Evolutionary conservation across 2,888 invertebrate species (phyloP).

Genomic region (Archips xylosteana): DNA sequence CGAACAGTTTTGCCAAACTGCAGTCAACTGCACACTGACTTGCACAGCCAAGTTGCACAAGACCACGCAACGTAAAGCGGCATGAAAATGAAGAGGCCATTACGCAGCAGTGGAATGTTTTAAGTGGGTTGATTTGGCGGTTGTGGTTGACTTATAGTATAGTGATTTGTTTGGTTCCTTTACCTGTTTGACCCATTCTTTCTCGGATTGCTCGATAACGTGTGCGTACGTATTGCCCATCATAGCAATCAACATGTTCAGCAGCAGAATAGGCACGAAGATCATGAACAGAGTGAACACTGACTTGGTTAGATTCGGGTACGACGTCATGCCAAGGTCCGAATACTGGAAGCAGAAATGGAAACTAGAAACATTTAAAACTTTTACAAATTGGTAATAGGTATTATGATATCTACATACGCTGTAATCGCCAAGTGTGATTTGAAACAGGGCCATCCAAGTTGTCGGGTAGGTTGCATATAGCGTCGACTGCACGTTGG

Average conservation of each 20-base stretch:
- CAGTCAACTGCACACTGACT: too few relatives aligned
- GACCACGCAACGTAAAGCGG: too few relatives aligned
- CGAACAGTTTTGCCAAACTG: too few relatives aligned
- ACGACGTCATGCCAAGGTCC: conserved; percentile 95
- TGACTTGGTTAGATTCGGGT: conserved; percentile 96
- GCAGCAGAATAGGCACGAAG: conserved; percentile 96
- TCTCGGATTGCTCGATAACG: conserved; percentile 99
- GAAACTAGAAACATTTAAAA: background rate
- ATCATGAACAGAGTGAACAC: conserved; percentile 99
- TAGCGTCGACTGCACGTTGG: conserved; percentile 91
- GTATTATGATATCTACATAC: conserved; percentile 84
- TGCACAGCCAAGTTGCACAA: too few relatives aligned
- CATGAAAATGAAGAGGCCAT: too few relatives aligned
- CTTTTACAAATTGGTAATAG: background rate
- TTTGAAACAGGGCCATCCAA: conserved; percentile 99
- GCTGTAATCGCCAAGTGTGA: conserved; percentile 98
- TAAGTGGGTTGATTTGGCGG: too few relatives aligned
- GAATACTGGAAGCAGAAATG: conserved; percentile 90
- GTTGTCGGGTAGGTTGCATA: conserved; percentile 95
- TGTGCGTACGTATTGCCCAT: conserved; percentile 99
- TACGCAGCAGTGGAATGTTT: too few relatives aligned
- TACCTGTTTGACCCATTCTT: conserved; percentile 98
- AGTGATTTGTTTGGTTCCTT: background rate
- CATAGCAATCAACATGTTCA: conserved; percentile 99
- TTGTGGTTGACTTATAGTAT: background rate